A percentile compares a stretch with the other conserved stretches of the same genome.
These are phyloP conservation scores for Lophochroa leadbeateri DNA, from an alignment of 2,113 vertebrate genomes.

Conservation along the genomic window DNA sequence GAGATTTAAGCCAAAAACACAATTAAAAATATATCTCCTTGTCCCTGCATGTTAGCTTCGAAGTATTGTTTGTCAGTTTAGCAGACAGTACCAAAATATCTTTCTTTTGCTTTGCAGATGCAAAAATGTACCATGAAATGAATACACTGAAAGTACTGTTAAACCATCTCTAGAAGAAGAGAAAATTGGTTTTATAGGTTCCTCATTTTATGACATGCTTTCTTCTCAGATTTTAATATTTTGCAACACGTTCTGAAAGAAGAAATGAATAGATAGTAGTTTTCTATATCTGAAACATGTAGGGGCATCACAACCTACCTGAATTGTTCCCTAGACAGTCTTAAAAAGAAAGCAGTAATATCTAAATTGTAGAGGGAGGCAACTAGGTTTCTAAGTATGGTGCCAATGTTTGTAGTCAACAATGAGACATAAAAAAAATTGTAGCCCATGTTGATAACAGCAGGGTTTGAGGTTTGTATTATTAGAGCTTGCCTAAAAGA, in stretches of 20 bases:
- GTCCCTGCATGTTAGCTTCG: constrained; percentile 36
- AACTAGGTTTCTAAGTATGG: constrained; percentile 59
- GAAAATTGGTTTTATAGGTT: constrained; percentile 65
- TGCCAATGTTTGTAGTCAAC: constrained; percentile 69
- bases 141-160: constrained; percentile 51
- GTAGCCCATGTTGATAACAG: constrained; percentile 52
- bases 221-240: constrained; percentile 67
- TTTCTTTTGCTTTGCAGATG: constrained; percentile 41
- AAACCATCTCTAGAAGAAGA: constrained; percentile 61
- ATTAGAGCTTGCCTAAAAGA: constrained; percentile 67
- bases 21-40: constrained; percentile 64
- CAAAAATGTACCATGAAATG: constrained; percentile 42
- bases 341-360: constrained; percentile 64
- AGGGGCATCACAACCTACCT: constrained; percentile 62
- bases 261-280: constrained; percentile 60
- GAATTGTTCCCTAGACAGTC: constrained; percentile 59
- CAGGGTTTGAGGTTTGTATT: constrained; percentile 64
- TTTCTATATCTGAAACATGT: constrained; percentile 62
- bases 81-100: constrained; percentile 46
- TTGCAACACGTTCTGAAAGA: constrained; percentile 56
- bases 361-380: constrained; percentile 52
- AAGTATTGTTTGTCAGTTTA: constrained; percentile 51
- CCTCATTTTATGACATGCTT: constrained; percentile 60
- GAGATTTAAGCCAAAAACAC: constrained; percentile 61
- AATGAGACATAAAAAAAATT: constrained; percentile 66